phyloP scores from a whole-genome alignment of 2,888 invertebrate genomes.

The Meandrusa payeni region DNA sequence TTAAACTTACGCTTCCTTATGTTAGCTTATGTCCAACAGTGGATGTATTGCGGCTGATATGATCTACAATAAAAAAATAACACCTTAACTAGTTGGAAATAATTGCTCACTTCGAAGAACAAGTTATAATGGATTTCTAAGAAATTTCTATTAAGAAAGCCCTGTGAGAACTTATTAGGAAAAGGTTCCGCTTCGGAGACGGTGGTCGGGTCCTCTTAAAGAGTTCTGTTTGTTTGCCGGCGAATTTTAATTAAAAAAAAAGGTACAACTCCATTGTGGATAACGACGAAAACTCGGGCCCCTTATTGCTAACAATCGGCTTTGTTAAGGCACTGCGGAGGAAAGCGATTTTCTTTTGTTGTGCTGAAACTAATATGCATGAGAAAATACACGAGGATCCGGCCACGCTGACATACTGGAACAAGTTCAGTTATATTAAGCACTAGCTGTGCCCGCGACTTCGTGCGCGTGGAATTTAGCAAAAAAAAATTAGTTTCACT shows the following conservation, averaged over 20 bases:
- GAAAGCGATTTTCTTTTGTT: slow-evolving; percentile 47
- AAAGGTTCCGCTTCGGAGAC: slow-evolving; percentile 13
- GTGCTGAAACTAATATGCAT: slow-evolving; percentile 46
- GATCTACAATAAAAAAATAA: no score
- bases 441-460: no score
- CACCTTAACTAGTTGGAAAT: background rate
- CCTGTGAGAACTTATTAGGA: slow-evolving; percentile 22
- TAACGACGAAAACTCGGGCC: slow-evolving; percentile 26
- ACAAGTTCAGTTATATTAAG: no score
- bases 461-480: no score
- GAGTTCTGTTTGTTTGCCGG: slow-evolving; percentile 25
- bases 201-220: slow-evolving; percentile 14
- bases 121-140: slow-evolving; percentile 15
- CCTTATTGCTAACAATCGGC: slow-evolving; percentile 34
- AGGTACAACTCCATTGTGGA: slow-evolving; percentile 23
- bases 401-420: no score
- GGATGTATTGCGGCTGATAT: no score
- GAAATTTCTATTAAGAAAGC: slow-evolving; percentile 22
- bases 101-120: slow-evolving; percentile 6
- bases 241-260: slow-evolving; percentile 25
- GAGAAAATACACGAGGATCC: slow-evolving; percentile 40
- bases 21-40: no score
- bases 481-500: no score
- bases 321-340: slow-evolving; percentile 31
- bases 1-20: no score